phyloP scores from a whole-genome alignment of 2,888 invertebrate species.

The Plebejus anna region DNA sequence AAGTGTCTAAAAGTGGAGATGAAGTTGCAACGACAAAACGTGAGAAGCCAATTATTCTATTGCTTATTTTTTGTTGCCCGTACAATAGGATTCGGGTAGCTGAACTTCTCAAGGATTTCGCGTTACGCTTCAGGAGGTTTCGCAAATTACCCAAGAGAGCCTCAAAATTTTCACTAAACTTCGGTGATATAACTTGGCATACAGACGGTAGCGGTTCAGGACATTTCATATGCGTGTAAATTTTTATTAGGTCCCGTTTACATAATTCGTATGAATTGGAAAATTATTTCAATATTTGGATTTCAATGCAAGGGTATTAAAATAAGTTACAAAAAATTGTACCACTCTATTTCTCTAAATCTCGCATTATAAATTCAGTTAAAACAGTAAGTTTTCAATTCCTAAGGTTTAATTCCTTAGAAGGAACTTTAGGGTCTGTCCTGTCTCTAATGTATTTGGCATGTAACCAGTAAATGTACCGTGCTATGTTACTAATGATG shows the following conservation, averaged over 20 bases:
- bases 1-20: conserved; percentile 48
- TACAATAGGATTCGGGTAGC: conserved; percentile 64
- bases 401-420: neutral
- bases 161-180: conserved; percentile 35
- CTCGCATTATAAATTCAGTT: neutral
- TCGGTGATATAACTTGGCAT: neutral
- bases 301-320: neutral
- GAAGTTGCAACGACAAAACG: conserved; percentile 56
- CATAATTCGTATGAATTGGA: neutral
- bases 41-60: conserved; percentile 51
- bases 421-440: neutral
- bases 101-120: conserved; percentile 70
- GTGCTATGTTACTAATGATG: conserved; percentile 25
- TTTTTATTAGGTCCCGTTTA: conserved; percentile 6
- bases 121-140: conserved; percentile 65
- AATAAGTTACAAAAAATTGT: neutral
- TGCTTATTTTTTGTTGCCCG: conserved; percentile 50
- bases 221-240: conserved; percentile 1
- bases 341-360: neutral
- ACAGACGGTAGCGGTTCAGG: neutral
- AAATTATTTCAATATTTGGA: neutral
- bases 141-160: conserved; percentile 38
- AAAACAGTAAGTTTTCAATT: neutral
- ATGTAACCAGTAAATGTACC: neutral
- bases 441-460: neutral